A percentile compares a stretch with the other conserved stretches of the same genome.
phyloP scores from a whole-genome alignment of 2,113 vertebrate genomes.

The Oryzias woworae region DNA sequence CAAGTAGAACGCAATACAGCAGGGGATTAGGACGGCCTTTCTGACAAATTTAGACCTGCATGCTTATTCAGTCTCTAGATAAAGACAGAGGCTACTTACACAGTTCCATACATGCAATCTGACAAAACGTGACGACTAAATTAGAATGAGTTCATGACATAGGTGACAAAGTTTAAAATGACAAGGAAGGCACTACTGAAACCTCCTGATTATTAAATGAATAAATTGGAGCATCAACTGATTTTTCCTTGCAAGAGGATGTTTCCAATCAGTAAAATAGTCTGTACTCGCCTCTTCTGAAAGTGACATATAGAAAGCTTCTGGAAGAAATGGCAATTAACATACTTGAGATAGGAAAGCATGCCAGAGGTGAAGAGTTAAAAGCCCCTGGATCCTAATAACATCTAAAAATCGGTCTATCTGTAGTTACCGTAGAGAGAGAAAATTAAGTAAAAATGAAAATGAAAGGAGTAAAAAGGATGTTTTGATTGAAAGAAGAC shows the following conservation, averaged over 20 bases:
- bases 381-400: conserved; percentile 79
- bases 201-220: background rate
- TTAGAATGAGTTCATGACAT: conserved; percentile 14
- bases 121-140: conserved; percentile 20
- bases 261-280: background rate
- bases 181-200: background rate
- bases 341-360: conserved; percentile 77
- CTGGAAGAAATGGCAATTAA: conserved; percentile 82
- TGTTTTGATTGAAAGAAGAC: conserved; percentile 1
- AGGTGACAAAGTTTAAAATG: conserved; percentile 7
- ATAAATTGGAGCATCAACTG: background rate
- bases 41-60: conserved; percentile 61
- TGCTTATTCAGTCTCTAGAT: conserved; percentile 62
- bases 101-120: conserved; percentile 32
- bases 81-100: conserved; percentile 39
- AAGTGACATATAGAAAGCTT: conserved; percentile 85
- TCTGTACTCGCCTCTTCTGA: conserved; percentile 85
- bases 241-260: background rate
- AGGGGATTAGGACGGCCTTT: conserved; percentile 67
- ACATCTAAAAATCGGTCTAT: conserved; percentile 25
- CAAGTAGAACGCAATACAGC: conserved; percentile 61
- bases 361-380: conserved; percentile 74
- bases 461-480: conserved; percentile 3
- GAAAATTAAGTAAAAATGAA: background rate
- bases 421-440: background rate